phyloP scores from a whole-genome alignment of 2,888 invertebrate species.

The Phengaris alcon region DNA sequence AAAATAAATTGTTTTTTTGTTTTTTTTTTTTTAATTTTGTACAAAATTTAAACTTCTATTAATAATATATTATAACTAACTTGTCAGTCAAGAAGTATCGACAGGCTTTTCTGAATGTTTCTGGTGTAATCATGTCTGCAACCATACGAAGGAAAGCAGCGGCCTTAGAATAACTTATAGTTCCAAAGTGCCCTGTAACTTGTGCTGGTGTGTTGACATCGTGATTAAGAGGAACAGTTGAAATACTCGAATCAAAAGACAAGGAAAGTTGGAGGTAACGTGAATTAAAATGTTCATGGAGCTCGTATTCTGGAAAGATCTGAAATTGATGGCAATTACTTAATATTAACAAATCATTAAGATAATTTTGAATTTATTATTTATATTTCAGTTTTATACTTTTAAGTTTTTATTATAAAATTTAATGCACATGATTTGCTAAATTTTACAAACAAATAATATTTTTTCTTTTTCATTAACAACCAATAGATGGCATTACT shows the following conservation, averaged over 20 bases:
- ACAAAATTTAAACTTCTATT: no score
- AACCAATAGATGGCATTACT: slow-evolving; percentile 19
- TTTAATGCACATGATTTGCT: no score
- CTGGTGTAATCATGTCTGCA: slow-evolving; percentile 57
- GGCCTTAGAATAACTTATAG: slow-evolving; percentile 84
- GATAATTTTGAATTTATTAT: no score
- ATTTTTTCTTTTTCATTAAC: neutral
- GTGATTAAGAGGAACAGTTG: slow-evolving; percentile 78
- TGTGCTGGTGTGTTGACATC: slow-evolving; percentile 81
- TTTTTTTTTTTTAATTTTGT: no score
- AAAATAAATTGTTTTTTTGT: no score
- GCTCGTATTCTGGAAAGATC: slow-evolving; percentile 81
- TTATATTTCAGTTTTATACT: neutral
- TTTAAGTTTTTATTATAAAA: no score
- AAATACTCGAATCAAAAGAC: slow-evolving; percentile 58
- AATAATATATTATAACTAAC: slow-evolving; percentile 59
- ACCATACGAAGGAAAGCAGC: slow-evolving; percentile 70
- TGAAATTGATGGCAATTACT: slow-evolving; percentile 46
- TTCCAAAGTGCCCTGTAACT: slow-evolving; percentile 82
- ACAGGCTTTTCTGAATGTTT: slow-evolving; percentile 56
- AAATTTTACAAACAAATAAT: no score
- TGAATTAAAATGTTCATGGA: slow-evolving; percentile 85
- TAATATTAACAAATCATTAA: no score
- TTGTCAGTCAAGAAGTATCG: slow-evolving; percentile 62
- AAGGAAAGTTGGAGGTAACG: slow-evolving; percentile 84